Evolutionary conservation across 2,888 invertebrate genomes (phyloP).

Genomic region (Eristalis pertinax): DNA sequence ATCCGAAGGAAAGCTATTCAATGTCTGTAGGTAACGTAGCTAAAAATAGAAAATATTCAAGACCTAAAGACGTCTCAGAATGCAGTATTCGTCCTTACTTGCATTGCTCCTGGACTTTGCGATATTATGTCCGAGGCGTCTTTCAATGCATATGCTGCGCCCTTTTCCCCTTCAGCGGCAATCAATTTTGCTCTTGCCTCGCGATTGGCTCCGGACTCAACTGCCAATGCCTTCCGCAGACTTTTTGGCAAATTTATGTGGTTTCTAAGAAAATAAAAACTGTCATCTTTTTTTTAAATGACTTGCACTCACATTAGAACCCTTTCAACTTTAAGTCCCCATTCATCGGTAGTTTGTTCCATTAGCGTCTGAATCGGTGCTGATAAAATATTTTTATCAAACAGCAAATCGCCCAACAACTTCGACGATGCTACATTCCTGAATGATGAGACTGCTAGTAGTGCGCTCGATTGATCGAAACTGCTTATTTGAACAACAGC

Average conservation of each 20-base stretch:
- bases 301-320: not conserved
- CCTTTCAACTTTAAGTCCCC: not conserved
- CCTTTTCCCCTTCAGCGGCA: conserved; percentile 86
- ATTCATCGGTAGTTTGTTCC: not conserved
- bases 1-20: not conserved
- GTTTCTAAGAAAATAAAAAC: not conserved
- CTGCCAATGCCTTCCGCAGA: conserved; percentile 86
- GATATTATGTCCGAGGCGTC: conserved; percentile 85
- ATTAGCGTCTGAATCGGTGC: not conserved
- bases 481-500: not conserved
- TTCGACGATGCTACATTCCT: not conserved
- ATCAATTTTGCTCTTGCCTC: conserved; percentile 88
- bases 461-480: not conserved
- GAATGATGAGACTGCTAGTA: not conserved
- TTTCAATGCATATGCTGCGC: conserved; percentile 84
- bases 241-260: not conserved
- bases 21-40: not conserved
- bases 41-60: not conserved
- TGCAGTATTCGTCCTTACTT: conserved; percentile 46
- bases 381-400: not conserved
- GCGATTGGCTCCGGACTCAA: conserved; percentile 86
- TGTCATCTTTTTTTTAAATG: not conserved
- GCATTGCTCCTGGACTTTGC: conserved; percentile 83
- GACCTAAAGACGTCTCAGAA: not conserved
- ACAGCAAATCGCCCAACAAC: not conserved